A percentile compares a stretch with the other conserved stretches of the same genome.
Evolutionary conservation across 2,113 vertebrate species (phyloP).

Genomic region (Crotalus tigris): DNA sequence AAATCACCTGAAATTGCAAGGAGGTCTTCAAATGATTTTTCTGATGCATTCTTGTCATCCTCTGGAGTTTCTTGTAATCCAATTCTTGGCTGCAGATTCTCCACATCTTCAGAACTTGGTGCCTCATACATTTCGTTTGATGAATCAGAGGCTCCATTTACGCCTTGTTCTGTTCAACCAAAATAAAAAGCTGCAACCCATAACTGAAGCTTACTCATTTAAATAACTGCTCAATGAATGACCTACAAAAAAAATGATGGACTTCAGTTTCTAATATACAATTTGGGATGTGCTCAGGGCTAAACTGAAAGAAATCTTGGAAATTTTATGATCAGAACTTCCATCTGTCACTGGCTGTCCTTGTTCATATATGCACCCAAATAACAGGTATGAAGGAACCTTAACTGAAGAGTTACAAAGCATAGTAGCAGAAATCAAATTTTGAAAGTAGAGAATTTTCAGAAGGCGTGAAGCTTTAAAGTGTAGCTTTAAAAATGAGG

Average conservation of each 20-base stretch:
- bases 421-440: not conserved
- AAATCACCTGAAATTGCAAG: constrained; percentile 61
- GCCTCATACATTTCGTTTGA: constrained; percentile 14
- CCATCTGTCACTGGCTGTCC: not conserved
- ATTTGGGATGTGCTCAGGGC: constrained; percentile 7
- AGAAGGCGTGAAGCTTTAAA: not conserved
- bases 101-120: not conserved
- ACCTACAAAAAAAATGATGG: not conserved
- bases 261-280: not conserved
- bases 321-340: not conserved
- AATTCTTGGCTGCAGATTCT: constrained; percentile 35
- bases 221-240: not conserved
- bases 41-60: constrained; percentile 29
- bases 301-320: not conserved
- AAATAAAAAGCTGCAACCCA: constrained; percentile 29
- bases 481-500: not conserved
- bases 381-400: not conserved
- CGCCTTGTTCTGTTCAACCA: constrained; percentile 41
- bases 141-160: constrained; percentile 8
- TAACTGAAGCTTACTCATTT: constrained; percentile 13
- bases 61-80: not conserved
- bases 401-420: not conserved
- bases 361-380: not conserved
- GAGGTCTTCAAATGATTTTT: constrained; percentile 45
- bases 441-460: not conserved